Conservation (phyloP, 2,888 invertebrate species). For the Acronicta leporina region DNA sequence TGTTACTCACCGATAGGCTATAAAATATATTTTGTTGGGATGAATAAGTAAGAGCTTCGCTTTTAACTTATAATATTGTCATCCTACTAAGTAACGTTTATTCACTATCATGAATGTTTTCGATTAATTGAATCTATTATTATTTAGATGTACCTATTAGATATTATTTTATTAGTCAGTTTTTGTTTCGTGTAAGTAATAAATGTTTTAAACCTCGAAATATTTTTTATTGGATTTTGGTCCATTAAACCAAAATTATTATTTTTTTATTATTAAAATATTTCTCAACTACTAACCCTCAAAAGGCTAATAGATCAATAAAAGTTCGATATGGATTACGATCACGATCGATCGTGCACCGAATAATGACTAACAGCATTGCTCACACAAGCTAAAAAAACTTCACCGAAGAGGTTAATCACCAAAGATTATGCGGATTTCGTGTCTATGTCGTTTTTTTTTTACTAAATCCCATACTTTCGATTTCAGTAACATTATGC, state of each 20-base stretch:
- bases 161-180: too few relatives aligned
- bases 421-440: conserved; percentile 50
- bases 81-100: too few relatives aligned
- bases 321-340: conserved; percentile 14
- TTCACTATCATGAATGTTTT: too few relatives aligned
- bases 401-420: conserved; percentile 42
- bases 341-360: conserved; percentile 13
- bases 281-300: conserved; percentile 28
- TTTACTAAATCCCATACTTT: conserved; percentile 62
- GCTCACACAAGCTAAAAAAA: conserved; percentile 25
- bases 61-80: neutral
- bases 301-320: conserved; percentile 26
- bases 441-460: conserved; percentile 57
- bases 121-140: too few relatives aligned
- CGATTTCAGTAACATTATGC: conserved; percentile 68
- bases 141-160: too few relatives aligned
- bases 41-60: neutral
- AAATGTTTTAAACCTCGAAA: neutral
- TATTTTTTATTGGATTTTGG: too few relatives aligned
- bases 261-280: too few relatives aligned
- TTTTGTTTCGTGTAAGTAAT: too few relatives aligned
- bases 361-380: conserved; percentile 14
- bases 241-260: too few relatives aligned
- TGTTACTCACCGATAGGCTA: conserved; percentile 56
- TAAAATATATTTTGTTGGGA: conserved; percentile 18